Evolutionary conservation across 2,888 invertebrate species (phyloP), one percentile per base, ranked within the genome.

Genomic region (Parnassius mnemosyne): DNA sequence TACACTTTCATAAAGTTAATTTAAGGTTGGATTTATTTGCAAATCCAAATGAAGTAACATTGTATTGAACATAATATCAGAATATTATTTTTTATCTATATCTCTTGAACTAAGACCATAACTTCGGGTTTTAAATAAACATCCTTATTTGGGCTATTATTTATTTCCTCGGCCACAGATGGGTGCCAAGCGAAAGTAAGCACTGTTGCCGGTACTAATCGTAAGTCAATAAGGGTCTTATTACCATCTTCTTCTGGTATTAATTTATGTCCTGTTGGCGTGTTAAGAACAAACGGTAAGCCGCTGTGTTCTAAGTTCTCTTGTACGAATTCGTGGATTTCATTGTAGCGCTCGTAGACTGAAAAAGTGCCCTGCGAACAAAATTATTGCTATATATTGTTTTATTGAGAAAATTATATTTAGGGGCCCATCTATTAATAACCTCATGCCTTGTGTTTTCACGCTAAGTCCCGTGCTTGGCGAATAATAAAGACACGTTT

Each of bases 311-410:
- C 93, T 44, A 98, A 83, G 79, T 95, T 94, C 67, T 97, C 96
- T 76, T 93, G 92, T 0, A 98, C 94, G 82, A 97, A 98, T 64
- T 95, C 94, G 68, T 94, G 89, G n/a, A 98, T 92, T 67, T 94
- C 94, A 0, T 85, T 81, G 69, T 96, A 93, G 68, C 94, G 95
- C 79, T 98, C 98, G 78, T 95, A 94, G 0, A 97, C 95, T 56
- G 95, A 94, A 83, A 98, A 98, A 3, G 97, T 98, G 10, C 97
- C 98, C 95, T 98, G 92, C 12, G 93, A 87, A 67, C 42, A 57
- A 61, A 50, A 9, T 34, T 34, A 34, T 34, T 7, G 34, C 0
- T 34, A 7, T 34, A 34, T 34, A 34, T 34, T 34, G 5, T 34
- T 5, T 34, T 1, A 34, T 34, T 34, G 34, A 34, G 34, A 34